Conservation (phyloP, 2,113 vertebrate species). For the Alosa alosa region DNA sequence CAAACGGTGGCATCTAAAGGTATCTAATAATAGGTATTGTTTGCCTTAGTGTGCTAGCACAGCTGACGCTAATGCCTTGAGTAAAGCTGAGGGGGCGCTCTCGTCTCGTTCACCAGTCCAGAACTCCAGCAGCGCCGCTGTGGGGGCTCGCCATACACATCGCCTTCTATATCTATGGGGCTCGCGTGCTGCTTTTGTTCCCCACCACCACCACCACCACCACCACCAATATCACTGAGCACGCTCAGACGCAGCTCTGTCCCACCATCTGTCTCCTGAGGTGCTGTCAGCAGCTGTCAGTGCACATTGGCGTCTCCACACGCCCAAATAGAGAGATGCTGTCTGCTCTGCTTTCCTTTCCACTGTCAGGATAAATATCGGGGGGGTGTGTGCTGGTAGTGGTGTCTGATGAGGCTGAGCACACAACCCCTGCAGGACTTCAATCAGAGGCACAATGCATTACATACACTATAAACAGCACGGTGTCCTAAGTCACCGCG, state of each 20-base stretch:
- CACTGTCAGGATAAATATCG: slow-evolving; percentile 31
- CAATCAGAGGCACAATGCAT: neutral
- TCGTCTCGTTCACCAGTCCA: neutral
- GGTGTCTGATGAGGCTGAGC: neutral
- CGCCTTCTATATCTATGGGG: too few species aligned
- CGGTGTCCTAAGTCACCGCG: neutral
- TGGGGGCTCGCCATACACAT: neutral
- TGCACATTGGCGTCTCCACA: slow-evolving; percentile 13
- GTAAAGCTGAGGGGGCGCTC: neutral
- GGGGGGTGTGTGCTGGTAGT: neutral
- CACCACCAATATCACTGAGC: neutral
- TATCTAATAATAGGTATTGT: slow-evolving; percentile 20
- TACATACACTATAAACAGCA: neutral
- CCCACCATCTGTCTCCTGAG: slow-evolving; percentile 37
- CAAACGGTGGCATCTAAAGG: slow-evolving; percentile 12
- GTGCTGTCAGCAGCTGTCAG: slow-evolving; percentile 28
- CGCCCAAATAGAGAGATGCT: slow-evolving; percentile 34
- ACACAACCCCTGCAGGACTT: neutral
- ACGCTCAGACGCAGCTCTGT: slow-evolving; percentile 22
- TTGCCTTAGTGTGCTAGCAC: neutral
- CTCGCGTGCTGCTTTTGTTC: neutral
- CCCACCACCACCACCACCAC: neutral
- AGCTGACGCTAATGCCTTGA: neutral
- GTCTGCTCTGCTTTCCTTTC: slow-evolving; percentile 24
- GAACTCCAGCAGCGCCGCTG: neutral